Evolutionary conservation across 2,888 invertebrate genomes (phyloP).

Genomic region (Drosophila greeni): DNA sequence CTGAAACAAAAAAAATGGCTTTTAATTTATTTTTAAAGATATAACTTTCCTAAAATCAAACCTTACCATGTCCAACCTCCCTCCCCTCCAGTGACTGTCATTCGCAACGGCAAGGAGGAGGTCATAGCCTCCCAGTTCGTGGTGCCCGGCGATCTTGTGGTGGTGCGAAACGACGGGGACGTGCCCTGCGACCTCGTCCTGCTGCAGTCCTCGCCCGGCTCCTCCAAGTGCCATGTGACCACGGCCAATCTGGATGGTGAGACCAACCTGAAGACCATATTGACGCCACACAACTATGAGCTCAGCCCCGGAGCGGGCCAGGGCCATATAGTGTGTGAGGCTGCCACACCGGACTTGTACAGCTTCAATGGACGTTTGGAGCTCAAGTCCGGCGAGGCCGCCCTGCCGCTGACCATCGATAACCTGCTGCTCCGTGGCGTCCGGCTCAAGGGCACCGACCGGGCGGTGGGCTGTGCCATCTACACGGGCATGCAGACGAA

Average conservation of each 20-base stretch:
- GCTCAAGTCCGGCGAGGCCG: slow-evolving; percentile 50
- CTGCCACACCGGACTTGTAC: slow-evolving; percentile 87
- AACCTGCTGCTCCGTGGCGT: slow-evolving; percentile 89
- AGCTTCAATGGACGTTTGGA: slow-evolving; percentile 85
- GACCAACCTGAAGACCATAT: slow-evolving; percentile 77
- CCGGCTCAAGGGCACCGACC: slow-evolving; percentile 87
- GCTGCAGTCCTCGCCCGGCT: slow-evolving; percentile 79
- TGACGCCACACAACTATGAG: slow-evolving; percentile 67
- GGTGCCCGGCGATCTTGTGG: slow-evolving; percentile 87
- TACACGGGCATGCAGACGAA: slow-evolving; percentile 91
- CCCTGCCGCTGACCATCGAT: slow-evolving; percentile 82
- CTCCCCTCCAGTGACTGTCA: slow-evolving; percentile 80
- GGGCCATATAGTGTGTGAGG: slow-evolving; percentile 84
- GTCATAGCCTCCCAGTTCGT: slow-evolving; percentile 82
- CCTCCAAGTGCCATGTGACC: slow-evolving; percentile 87
- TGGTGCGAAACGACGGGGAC: slow-evolving; percentile 84
- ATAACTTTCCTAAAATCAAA: too few species aligned
- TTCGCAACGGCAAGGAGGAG: slow-evolving; percentile 81
- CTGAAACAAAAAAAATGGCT: too few species aligned
- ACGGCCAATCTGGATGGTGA: slow-evolving; percentile 92
- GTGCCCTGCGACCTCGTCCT: slow-evolving; percentile 90
- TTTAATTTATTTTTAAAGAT: too few species aligned
- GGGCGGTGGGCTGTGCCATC: slow-evolving; percentile 87
- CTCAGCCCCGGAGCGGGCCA: slow-evolving; percentile 44
- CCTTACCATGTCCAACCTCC: background rate